Conservation (phyloP, 2,888 invertebrate species). For the Oligia fasciuncula region DNA sequence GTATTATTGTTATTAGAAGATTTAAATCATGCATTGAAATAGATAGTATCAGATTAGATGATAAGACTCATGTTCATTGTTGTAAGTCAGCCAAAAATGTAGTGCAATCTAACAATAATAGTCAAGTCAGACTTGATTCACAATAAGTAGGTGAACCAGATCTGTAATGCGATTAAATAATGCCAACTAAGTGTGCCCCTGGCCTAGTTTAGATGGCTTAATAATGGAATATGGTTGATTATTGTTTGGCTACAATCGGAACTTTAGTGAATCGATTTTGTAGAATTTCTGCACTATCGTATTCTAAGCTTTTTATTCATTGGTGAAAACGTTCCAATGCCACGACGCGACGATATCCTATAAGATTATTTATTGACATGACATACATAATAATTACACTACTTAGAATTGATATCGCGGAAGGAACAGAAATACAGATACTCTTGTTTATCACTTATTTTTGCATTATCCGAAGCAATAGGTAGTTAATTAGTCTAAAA, state of each 20-base stretch:
- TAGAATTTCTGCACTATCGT: neutral
- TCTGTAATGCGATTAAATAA: slow-evolving; percentile 51
- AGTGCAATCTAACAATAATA: slow-evolving; percentile 13
- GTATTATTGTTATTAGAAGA: no score
- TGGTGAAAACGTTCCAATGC: neutral
- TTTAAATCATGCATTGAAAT: no score
- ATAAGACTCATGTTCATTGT: slow-evolving; percentile 3
- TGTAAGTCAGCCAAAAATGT: neutral
- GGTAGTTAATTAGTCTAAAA: neutral
- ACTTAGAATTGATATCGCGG: neutral
- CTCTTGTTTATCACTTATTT: neutral
- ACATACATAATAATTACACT: neutral
- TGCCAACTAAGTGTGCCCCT: slow-evolving; percentile 44
- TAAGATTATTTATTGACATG: neutral
- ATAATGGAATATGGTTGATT: slow-evolving; percentile 22
- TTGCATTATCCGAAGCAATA: neutral
- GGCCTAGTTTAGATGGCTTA: slow-evolving; percentile 35
- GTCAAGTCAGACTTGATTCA: slow-evolving; percentile 15
- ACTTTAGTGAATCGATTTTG: neutral
- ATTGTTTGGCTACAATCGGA: slow-evolving; percentile 12
- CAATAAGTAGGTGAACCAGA: slow-evolving; percentile 45
- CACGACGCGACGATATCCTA: neutral
- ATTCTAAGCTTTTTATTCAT: neutral
- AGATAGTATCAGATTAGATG: no score
- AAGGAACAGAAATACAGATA: neutral